Base-by-base conservation (phyloP, 2,113 vertebrate species). In the Turdus rufiventris region DNA sequence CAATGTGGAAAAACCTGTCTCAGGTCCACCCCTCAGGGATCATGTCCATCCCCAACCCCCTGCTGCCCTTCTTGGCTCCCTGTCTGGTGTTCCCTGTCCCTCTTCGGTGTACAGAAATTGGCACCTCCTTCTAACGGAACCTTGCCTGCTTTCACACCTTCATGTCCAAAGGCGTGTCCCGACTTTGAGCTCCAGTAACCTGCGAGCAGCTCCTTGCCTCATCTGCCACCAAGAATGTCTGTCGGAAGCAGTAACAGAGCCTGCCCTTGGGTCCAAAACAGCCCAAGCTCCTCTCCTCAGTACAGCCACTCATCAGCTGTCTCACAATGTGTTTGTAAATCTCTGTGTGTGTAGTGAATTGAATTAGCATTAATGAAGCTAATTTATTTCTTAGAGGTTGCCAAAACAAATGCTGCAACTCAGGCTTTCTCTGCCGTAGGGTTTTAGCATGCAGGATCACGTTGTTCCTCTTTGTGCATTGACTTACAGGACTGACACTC, bases 1-100 rank as follows among this genome's bases (percentile, higher is more conserved):
- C 29, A 36, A 36, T 47, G 48, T 72, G 53, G 85, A 92, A 81
- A 92, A 91, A 79, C 54, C 36, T 88, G 88, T 81, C 82, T 57
- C 3, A 3, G 4, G 6, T 70, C 43, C 60, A n/a, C 45, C 16
- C 56, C 34, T 38, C 48, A 42, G 51, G 36, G 38, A 56, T 71
- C 13, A 21, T 36, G 57, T 54, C 48, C n/a, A 28, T 63, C 11
- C 15, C 31, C 28, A 19, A 3, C 0, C 3, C 26, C 8, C 8
- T 48, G 18, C 31, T 0, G 0, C 21, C 12, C 8, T 62, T 68
- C 56, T 68, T 53, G n/a, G 8, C 28, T 9, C 0, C 25, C 48
- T 50, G 25, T 50, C 47, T 48, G 50, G 18, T 58, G 12, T 23
- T 51, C 26, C 12, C 6, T 61, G 18, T 38, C n/a, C 17, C 19